These are phyloP conservation scores for Pterocles orientalis DNA, from an alignment of 2,113 vertebrate species.

Conservation along the genomic window DNA sequence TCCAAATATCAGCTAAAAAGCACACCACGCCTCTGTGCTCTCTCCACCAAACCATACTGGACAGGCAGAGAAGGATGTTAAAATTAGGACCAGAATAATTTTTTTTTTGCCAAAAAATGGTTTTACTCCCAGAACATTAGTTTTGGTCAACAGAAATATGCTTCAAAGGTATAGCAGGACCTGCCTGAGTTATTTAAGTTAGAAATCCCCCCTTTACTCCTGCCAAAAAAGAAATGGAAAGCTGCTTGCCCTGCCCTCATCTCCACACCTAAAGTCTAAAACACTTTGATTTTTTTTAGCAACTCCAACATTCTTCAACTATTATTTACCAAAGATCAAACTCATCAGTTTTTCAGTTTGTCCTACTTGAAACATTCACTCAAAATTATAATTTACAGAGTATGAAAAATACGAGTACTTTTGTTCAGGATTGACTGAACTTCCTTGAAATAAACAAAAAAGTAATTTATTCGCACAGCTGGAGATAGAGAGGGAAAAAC, in stretches of 20 bases:
- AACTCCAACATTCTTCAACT: background rate
- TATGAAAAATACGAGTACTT: constrained; percentile 15
- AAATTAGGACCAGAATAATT: background rate
- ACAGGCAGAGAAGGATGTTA: background rate
- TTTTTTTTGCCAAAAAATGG: background rate
- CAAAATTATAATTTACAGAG: background rate
- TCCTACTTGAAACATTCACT: background rate
- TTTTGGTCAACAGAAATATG: background rate
- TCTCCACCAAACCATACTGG: background rate
- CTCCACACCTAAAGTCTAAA: background rate
- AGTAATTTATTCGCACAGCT: constrained; percentile 57
- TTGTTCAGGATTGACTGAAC: background rate
- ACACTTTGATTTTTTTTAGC: background rate
- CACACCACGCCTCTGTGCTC: background rate
- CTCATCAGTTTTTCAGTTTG: background rate
- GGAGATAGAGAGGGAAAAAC: constrained; percentile 43
- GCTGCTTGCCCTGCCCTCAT: background rate
- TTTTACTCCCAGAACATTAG: background rate
- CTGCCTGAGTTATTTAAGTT: background rate
- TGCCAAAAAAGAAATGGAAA: background rate
- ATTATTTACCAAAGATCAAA: background rate
- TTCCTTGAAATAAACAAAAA: constrained; percentile 59
- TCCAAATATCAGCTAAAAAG: background rate
- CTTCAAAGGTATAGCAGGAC: background rate
- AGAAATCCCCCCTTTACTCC: background rate